phyloP scores from a whole-genome alignment of 1,140 invertebrate species.

The Prorops nasuta region DNA sequence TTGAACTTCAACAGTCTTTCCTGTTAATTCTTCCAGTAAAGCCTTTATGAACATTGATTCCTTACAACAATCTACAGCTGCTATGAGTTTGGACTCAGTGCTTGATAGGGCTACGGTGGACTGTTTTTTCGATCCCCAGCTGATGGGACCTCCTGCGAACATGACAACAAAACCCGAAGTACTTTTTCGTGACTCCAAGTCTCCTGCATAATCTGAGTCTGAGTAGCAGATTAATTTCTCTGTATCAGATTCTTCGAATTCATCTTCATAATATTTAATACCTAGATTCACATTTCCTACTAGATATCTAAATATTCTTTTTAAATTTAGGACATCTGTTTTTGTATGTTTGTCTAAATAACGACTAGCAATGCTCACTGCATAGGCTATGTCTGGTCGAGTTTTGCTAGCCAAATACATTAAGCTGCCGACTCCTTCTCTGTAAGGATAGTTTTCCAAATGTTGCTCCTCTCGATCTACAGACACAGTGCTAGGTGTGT shows the following conservation, averaged over 20 bases:
- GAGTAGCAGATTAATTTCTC: slow-evolving; percentile 17
- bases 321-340: background rate
- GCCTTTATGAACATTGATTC: slow-evolving; percentile 6
- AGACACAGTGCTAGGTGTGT: background rate
- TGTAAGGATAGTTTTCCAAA: slow-evolving; percentile 5
- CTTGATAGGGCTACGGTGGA: slow-evolving; percentile 38
- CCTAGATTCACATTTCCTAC: background rate
- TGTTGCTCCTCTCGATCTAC: background rate
- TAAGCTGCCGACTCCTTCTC: slow-evolving; percentile 25
- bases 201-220: slow-evolving; percentile 24
- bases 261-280: background rate
- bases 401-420: slow-evolving; percentile 29
- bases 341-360: background rate
- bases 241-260: background rate
- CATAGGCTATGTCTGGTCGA: slow-evolving; percentile 34
- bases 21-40: slow-evolving; percentile 5
- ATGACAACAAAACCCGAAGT: slow-evolving; percentile 31
- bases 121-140: slow-evolving; percentile 41
- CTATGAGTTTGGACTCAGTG: slow-evolving; percentile 40
- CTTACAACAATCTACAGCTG: slow-evolving; percentile 10
- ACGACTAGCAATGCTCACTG: slow-evolving; percentile 19
- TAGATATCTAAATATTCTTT: slow-evolving; percentile 24
- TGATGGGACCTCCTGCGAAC: slow-evolving; percentile 23
- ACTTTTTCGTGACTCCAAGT: slow-evolving; percentile 26
- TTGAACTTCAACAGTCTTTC: background rate